Evolutionary conservation across 2,113 vertebrate species (phyloP), one percentile per base, ranked within the genome.

Genomic region (Crocuta crocuta): DNA sequence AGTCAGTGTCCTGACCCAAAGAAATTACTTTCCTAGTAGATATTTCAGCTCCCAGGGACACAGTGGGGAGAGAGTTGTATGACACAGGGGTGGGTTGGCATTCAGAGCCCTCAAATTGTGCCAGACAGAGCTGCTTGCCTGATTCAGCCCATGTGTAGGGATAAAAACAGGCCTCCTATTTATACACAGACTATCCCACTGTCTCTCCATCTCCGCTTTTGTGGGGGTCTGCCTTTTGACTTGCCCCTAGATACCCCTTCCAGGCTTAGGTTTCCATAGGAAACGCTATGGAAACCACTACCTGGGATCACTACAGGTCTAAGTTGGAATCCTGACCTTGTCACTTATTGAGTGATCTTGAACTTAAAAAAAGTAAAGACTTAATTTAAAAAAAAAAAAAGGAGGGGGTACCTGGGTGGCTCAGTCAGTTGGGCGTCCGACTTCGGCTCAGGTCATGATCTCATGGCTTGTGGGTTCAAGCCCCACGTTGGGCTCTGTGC

Each of bases 121-220:
- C 96, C 97, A 98, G 68, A 94, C 83, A 90, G 94, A 96, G 94
- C 80, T n/a, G 84, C 87, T 94, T 88, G 95, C 91, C 95, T 93
- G 93, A 89, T 97, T 97, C 92, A 73, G 96, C 70, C 80, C 73
- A 12, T 94, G 94, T 83, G 89, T 96, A 90, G 78, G 43, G 90
- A 97, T 97, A 96, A 95, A 97, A 96, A 97, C 97, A 97, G 92
- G 74, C 45, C 65, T 94, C 23, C 95, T 96, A 98, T 97, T 95
- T 97, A 95, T 97, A 95, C 12, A 81, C 90, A 83, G 92, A 93
- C 92, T 81, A 35, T 73, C 90, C 94, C 71, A 90, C 90, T 84
- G 48, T 87, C 24, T 86, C 63, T 76, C 50, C 26, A 33, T 61
- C 92, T 83, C 90, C n/a, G 53, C n/a, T 50, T 91, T 50, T 94